Percentiles rank a stretch among this genome's conserved stretches.
Conservation (phyloP, 1,140 invertebrate genomes). For the Paramacrobiotus metropolitanus region DNA sequence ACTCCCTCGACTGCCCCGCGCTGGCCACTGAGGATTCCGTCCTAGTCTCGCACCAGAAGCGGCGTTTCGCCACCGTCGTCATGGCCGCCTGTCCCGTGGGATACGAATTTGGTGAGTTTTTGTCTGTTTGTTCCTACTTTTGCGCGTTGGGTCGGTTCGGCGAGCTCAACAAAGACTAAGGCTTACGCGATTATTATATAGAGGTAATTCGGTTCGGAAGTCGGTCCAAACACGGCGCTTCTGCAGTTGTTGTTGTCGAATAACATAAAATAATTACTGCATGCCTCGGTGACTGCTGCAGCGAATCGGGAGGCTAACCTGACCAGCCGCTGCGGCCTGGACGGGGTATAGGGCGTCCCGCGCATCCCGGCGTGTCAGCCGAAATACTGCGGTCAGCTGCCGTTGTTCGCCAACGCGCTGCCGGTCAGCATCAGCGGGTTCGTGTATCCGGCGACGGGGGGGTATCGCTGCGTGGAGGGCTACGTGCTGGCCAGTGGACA, state of each 20-base stretch:
- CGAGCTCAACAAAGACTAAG: no score
- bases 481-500: slow-evolving; percentile 68
- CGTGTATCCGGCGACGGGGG: slow-evolving; percentile 68
- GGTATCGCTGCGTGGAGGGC: slow-evolving; percentile 85
- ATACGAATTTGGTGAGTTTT: no score
- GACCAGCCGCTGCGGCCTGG: slow-evolving; percentile 58
- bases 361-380: slow-evolving; percentile 84
- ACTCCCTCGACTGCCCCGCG: background rate
- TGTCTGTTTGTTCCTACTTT: no score
- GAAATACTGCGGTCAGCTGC: slow-evolving; percentile 77
- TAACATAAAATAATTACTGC: no score
- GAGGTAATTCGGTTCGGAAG: no score
- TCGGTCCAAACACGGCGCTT: no score
- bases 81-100: slow-evolving; percentile 73
- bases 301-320: slow-evolving; percentile 33
- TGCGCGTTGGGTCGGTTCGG: no score
- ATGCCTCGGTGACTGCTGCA: no score
- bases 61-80: slow-evolving; percentile 65
- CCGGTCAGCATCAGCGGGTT: slow-evolving; percentile 83
- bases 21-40: slow-evolving; percentile 8
- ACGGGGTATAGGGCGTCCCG: slow-evolving; percentile 72
- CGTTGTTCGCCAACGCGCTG: slow-evolving; percentile 89
- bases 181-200: no score
- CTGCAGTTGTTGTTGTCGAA: no score
- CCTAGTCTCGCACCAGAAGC: slow-evolving; percentile 49